Conservation (phyloP, 2,888 invertebrate genomes). For the Osmoderma eremita region DNA sequence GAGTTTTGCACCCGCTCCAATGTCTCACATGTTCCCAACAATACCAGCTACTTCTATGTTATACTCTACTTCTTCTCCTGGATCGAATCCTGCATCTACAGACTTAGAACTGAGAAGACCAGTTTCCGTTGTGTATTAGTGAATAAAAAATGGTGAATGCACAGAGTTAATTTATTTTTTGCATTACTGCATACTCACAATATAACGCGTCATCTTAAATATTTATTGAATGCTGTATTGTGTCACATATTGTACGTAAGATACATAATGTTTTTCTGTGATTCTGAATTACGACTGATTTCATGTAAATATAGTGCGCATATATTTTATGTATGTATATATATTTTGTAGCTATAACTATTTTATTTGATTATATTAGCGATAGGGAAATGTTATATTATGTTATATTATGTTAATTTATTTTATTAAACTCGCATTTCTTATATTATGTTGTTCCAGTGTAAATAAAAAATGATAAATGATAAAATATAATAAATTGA, state of each 20-base stretch:
- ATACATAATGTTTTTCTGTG: conserved; percentile 44
- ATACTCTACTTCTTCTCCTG: conserved; percentile 62
- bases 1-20: conserved; percentile 67
- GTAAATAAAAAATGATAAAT: conserved; percentile 25
- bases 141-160: conserved; percentile 22
- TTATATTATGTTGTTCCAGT: background rate
- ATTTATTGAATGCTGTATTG: conserved; percentile 38
- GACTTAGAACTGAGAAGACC: conserved; percentile 72
- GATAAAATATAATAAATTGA: conserved; percentile 25
- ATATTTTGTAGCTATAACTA: conserved; percentile 10
- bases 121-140: conserved; percentile 77
- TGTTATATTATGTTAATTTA: conserved; percentile 46
- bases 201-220: conserved; percentile 21
- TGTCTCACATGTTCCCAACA: conserved; percentile 65
- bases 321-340: background rate
- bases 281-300: conserved; percentile 47
- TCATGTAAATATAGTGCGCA: conserved; percentile 42
- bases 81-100: conserved; percentile 60
- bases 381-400: conserved; percentile 40
- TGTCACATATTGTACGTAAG: conserved; percentile 22
- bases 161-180: conserved; percentile 31
- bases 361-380: conserved; percentile 34
- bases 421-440: conserved; percentile 31
- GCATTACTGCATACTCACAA: conserved; percentile 17
- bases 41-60: conserved; percentile 62